A percentile compares a stretch with the other conserved stretches of the same genome.
Evolutionary conservation across 2,797 vertebrate genomes (phyloP).

Genomic region (Arnoldichthys spilopterus): DNA sequence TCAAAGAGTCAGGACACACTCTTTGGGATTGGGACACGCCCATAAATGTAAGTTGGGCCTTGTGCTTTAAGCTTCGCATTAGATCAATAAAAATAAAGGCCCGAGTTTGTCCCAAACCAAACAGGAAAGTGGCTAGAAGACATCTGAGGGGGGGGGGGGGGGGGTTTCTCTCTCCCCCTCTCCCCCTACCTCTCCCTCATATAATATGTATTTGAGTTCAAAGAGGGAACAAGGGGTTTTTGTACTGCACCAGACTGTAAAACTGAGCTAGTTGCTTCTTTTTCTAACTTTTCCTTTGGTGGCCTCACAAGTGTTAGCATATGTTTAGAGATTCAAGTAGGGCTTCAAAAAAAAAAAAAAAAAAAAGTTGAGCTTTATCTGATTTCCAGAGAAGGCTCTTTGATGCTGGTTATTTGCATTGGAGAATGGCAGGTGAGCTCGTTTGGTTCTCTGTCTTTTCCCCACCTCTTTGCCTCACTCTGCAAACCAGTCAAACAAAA

Average conservation of each 20-base stretch:
- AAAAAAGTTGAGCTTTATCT: background rate
- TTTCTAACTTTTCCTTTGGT: background rate
- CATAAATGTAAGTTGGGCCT: no score
- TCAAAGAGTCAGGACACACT: no score
- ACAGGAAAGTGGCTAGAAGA: background rate
- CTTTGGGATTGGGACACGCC: no score
- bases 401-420: conserved; percentile 12
- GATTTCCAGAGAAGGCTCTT: conserved; percentile 22
- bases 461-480: background rate
- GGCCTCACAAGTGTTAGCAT: conserved; percentile 3
- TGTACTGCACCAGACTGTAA: background rate
- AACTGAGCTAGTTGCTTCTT: background rate
- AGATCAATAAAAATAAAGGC: no score
- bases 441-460: conserved; percentile 9
- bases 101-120: background rate
- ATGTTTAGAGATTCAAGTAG: conserved; percentile 14
- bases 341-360: no score
- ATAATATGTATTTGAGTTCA: background rate
- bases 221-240: background rate
- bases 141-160: background rate
- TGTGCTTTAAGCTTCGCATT: no score
- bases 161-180: no score
- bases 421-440: background rate
- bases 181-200: background rate
- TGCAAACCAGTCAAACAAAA: conserved; percentile 13